Base-by-base conservation (phyloP, 1,140 invertebrate species). In the Trypoxylus dichotomus region DNA sequence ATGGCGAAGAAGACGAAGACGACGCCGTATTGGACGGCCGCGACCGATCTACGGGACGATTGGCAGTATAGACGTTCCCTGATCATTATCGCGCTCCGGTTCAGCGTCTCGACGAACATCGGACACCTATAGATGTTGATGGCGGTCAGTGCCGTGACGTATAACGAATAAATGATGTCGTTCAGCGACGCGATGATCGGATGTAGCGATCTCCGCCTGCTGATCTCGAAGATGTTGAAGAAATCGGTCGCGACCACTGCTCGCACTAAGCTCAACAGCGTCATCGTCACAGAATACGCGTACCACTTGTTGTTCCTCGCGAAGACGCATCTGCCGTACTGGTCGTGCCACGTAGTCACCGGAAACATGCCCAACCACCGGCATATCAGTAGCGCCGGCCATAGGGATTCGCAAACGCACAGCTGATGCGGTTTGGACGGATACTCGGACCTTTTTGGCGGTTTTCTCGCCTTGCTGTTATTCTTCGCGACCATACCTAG, bases 291-390 rank as follows among this genome's bases (percentile, higher is more conserved):
- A 1, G 82, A 80, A 74, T 81, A 81, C 10, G 74, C 19, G 24
- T 83, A 71, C 81, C 81, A 85, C 42, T 77, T 47, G 37, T 79
- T 68, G 0, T 80, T 83, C 63, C 63, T 80, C 24, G 42, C 19
- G 77, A 80, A 85, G 0, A 76, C 42, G 54, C 83, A 85, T 41
- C 79, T 75, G 10, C 63, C 77, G 24, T 78, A 37, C 11, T 76
- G 72, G 0, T 81, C 58, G 29, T 81, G 79, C 2, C 19, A 76
- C 25, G 58, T 74, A 0, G 75, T 78, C 7, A 84, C 77, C 63
- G 83, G 82, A 13, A 83, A 81, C 19, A 85, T 79, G 0, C 84
- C 84, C 15, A 81, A 79, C 2, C 83, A 7, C 60, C 79, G 77
- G 19, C 79, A 78, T 11, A 83, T 15, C 1, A 21, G 24, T 29